Base-by-base conservation (phyloP, 2,888 invertebrate genomes). In the Yponomeuta cagnagella region DNA sequence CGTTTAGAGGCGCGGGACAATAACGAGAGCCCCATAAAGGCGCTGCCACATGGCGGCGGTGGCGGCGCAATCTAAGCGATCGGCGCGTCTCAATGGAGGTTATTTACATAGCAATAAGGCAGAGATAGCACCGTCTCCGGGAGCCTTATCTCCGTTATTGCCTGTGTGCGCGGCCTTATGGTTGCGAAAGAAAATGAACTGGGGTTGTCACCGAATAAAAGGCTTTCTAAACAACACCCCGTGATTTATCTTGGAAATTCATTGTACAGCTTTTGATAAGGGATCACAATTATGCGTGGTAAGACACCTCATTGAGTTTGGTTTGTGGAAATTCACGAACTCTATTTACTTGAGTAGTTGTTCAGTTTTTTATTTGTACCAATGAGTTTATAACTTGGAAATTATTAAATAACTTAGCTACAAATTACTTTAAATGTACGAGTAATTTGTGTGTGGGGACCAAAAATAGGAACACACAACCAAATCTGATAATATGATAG, bases 31-130 rank as follows among this genome's bases (percentile, higher is more conserved):
- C 76, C 80, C 82, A 86, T 90, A 90, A 89, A 89, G 85, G 75
- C 85, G 83, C 84, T 88, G 89, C 89, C 89, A 85, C 88, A 88
- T 83, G 52, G 52, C 52, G 52, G 52, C 52, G 52, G 52, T 82
- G 87, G 85, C 85, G 85, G 82, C 81, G 80, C 87, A 67, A 89
- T 90, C 87, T 80, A 77, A 72, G 75, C 84, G 83, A 89, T 89
- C 90, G 63, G 48, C 82, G 78, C 78, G 79, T 83, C 84, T 89
- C 84, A 87, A 88, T 86, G 86, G 88, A 87, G 84, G 88, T 87
- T 89, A 90, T 90, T 90, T 90, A 90, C 89, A 89, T 89, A 89
- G 87, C 89, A 90, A 90, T 89, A 90, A 88, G 89, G 79, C 77
- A 78, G 78, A 79, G 85, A 89, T 88, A 86, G 85, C 82, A 68